Percentiles rank a stretch among this genome's conserved stretches.
These are phyloP conservation scores for Dyspetes luteomarginatus DNA, from an alignment of 2,888 invertebrate species.

Conservation along the genomic window DNA sequence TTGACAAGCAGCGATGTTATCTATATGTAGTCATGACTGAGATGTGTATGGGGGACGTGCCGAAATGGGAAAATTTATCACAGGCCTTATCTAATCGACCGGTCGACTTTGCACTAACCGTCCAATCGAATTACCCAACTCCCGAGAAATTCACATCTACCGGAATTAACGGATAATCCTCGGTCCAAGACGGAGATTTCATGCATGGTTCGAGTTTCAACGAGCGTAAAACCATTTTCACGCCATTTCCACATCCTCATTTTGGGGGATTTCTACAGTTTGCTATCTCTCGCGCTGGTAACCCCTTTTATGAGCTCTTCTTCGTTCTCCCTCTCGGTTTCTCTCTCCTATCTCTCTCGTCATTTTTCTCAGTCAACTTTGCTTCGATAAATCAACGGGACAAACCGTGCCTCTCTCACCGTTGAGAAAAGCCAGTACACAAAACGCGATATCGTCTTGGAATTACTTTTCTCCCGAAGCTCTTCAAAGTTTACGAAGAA, in stretches of 20 bases:
- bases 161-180: constrained; percentile 60
- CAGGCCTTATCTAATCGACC: constrained; percentile 41
- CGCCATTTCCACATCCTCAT: constrained; percentile 40
- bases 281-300: constrained; percentile 8
- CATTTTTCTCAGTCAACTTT: constrained; percentile 52
- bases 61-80: constrained; percentile 3
- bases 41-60: not conserved
- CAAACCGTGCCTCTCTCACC: constrained; percentile 25
- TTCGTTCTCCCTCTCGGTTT: constrained; percentile 29
- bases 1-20: no score
- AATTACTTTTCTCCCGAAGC: constrained; percentile 65
- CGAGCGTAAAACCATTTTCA: constrained; percentile 64
- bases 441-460: constrained; percentile 68
- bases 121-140: constrained; percentile 57
- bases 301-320: constrained; percentile 47
- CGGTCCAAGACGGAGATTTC: constrained; percentile 58
- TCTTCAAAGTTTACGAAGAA: constrained; percentile 48
- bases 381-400: constrained; percentile 55
- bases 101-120: constrained; percentile 27
- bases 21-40: no score
- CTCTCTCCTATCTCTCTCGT: constrained; percentile 25
- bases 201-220: constrained; percentile 54
- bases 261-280: not conserved
- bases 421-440: constrained; percentile 33
- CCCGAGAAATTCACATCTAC: constrained; percentile 40